These are phyloP conservation scores for Psittacula echo DNA, from an alignment of 2,797 vertebrate genomes.

Conservation along the genomic window DNA sequence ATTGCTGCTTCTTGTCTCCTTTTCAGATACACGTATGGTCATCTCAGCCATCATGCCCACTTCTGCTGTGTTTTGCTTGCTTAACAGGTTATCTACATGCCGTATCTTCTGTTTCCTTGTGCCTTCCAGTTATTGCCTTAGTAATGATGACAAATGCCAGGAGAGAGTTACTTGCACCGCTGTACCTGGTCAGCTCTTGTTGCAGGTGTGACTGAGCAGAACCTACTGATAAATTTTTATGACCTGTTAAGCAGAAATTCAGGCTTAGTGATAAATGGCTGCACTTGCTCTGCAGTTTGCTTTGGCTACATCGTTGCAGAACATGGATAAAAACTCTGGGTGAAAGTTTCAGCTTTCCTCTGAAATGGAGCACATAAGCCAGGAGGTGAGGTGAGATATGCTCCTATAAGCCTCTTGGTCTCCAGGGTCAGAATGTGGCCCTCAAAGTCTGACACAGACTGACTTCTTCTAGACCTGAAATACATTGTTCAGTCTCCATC, in stretches of 20 bases:
- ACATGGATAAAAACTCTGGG: not conserved
- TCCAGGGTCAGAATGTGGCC: not conserved
- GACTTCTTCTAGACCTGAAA: not conserved
- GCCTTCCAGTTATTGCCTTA: not conserved
- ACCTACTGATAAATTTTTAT: not conserved
- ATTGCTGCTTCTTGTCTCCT: not conserved
- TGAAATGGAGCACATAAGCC: not conserved
- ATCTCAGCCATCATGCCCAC: not conserved
- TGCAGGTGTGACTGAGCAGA: not conserved
- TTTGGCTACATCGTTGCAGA: not conserved
- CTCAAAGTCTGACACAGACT: not conserved
- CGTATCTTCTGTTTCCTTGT: not conserved
- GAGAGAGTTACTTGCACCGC: not conserved
- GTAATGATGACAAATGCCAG: not conserved
- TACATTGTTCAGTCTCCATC: not conserved
- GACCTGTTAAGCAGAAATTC: not conserved
- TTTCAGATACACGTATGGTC: fast-evolving
- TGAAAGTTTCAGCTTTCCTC: not conserved
- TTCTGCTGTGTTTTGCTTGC: not conserved
- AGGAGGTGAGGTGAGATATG: fast-evolving
- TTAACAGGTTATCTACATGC: not conserved
- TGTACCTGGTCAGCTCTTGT: not conserved
- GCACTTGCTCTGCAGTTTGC: not conserved
- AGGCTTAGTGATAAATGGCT: not conserved
- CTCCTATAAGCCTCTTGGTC: not conserved